Evolutionary conservation across 2,888 invertebrate genomes (phyloP).

Genomic region (Plagodis pulveraria): DNA sequence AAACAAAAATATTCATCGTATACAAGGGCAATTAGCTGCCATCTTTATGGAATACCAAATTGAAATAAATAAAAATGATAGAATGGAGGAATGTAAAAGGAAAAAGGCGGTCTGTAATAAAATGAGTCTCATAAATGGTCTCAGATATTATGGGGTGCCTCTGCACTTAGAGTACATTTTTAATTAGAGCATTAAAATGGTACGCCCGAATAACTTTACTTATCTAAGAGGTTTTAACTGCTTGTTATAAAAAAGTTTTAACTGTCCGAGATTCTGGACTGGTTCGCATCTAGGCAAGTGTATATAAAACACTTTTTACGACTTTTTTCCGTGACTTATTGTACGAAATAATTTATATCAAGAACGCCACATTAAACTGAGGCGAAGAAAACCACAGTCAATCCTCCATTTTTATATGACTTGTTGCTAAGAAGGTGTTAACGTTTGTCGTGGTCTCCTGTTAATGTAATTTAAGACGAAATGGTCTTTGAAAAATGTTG

Average conservation of each 20-base stretch:
- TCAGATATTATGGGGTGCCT: constrained; percentile 26
- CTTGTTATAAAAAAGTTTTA: constrained; percentile 32
- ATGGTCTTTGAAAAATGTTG: no score
- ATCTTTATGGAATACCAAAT: constrained; percentile 27
- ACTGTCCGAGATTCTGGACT: constrained; percentile 16
- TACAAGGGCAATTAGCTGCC: constrained; percentile 26
- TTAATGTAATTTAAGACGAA: no score
- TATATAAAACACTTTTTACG: constrained; percentile 24
- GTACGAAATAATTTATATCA: constrained; percentile 17
- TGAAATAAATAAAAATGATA: constrained; percentile 40
- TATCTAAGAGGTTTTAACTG: constrained; percentile 35
- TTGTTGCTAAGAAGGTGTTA: no score
- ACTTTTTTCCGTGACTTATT: constrained; percentile 16
- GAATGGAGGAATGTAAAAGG: constrained; percentile 38
- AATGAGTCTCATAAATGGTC: constrained; percentile 34
- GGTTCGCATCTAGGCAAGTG: constrained; percentile 16
- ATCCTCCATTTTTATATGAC: no score
- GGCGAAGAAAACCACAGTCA: neutral
- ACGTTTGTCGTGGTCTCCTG: no score
- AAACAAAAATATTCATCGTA: constrained; percentile 23
- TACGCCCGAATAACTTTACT: constrained; percentile 36
- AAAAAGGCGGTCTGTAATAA: constrained; percentile 36
- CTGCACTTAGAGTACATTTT: constrained; percentile 37
- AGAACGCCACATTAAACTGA: constrained; percentile 6
- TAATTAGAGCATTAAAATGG: constrained; percentile 54